These are phyloP conservation scores for Drosophila recens DNA, from an alignment of 2,888 invertebrate genomes.

Conservation along the genomic window DNA sequence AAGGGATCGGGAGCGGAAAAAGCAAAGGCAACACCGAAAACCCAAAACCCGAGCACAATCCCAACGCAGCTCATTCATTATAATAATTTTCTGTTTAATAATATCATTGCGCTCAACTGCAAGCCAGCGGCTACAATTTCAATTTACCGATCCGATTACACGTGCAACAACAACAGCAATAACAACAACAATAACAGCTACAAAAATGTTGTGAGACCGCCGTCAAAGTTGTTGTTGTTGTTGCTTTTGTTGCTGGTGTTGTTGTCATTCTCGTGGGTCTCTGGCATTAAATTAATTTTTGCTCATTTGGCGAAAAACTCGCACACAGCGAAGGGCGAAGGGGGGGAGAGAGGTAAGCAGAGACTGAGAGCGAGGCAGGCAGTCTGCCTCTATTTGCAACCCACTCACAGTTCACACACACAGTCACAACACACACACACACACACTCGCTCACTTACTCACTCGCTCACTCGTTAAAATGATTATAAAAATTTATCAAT, in stretches of 20 bases:
- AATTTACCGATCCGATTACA: conserved; percentile 77
- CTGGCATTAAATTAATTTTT: conserved; percentile 79
- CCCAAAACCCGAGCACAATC: conserved; percentile 39
- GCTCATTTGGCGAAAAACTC: conserved; percentile 72
- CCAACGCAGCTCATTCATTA: conserved; percentile 72
- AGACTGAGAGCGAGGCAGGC: conserved; percentile 29
- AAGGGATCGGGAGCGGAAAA: conserved; percentile 3
- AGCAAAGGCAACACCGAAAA: conserved; percentile 24
- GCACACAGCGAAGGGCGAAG: conserved; percentile 15
- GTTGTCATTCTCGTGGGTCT: conserved; percentile 61
- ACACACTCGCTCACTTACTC: conserved; percentile 8
- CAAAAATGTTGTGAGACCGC: conserved; percentile 59
- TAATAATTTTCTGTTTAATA: conserved; percentile 77
- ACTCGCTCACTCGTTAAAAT: conserved; percentile 79
- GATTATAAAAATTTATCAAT: conserved; percentile 81
- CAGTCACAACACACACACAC: conserved; percentile 14
- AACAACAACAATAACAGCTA: conserved; percentile 31
- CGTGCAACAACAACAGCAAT: conserved; percentile 65
- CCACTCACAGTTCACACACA: conserved; percentile 50
- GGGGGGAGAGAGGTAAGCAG: conserved; percentile 37
- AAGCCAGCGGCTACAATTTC: conserved; percentile 78
- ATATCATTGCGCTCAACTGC: conserved; percentile 80
- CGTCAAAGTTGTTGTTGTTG: conserved; percentile 41
- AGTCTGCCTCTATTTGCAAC: conserved; percentile 67
- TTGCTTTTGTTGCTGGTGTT: conserved; percentile 29